phyloP scores from a whole-genome alignment of 2,797 vertebrate species.

The Cynopterus sphinx region DNA sequence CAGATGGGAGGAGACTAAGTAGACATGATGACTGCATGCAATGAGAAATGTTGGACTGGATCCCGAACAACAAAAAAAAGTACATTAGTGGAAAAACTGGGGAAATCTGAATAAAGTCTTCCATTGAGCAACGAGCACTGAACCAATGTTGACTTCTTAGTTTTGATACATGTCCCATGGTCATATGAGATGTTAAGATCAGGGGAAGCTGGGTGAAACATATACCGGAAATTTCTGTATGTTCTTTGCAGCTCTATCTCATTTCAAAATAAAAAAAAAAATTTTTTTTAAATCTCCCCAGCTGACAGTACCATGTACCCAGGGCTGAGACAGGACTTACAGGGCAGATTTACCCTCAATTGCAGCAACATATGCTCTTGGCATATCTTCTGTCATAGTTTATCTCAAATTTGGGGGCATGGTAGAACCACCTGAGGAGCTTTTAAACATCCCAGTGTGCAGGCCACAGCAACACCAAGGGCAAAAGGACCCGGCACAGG shows the following conservation, averaged over 20 bases:
- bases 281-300: background rate
- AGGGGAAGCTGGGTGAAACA: background rate
- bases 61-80: background rate
- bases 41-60: background rate
- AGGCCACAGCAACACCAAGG: background rate
- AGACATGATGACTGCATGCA: background rate
- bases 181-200: background rate
- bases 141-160: background rate
- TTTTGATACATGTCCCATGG: background rate
- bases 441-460: background rate
- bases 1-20: background rate
- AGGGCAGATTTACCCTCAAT: background rate
- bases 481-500: background rate
- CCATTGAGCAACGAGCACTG: accelerated
- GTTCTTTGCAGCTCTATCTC: background rate
- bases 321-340: background rate
- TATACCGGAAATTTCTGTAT: background rate
- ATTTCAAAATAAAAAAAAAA: background rate
- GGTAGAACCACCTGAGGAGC: background rate
- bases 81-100: background rate
- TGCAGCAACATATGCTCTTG: background rate
- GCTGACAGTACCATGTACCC: background rate
- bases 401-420: background rate
- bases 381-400: background rate
- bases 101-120: background rate